Evolutionary conservation across 2,797 vertebrate species (phyloP), one percentile per base, ranked within the genome.

Genomic region (Petrocephalus schoutedeni): DNA sequence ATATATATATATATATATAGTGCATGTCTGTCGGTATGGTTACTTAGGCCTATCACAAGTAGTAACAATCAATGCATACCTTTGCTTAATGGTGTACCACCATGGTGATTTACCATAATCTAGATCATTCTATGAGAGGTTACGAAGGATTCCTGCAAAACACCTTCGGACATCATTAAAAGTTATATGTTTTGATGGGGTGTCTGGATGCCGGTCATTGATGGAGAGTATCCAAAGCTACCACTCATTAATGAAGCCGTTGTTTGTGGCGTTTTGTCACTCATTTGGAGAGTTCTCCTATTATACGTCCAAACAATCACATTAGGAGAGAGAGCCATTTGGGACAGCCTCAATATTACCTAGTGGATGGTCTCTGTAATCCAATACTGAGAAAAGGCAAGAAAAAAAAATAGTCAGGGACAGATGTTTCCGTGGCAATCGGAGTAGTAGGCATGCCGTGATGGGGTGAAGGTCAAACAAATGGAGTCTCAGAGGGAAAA

Each of bases 351-450:
- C 28, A 58, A 19, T 85, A 0, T 36, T 87, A 84, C 32, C 89
- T 77, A 89, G 1, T 89, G 83, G 88, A 49, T 74, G 88, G 86
- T 86, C 87, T 91, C 90, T 89, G 92, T 91, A 92, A 91, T 92
- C 91, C 90, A 91, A 91, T 90, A 67, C 86, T 89, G 88, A 56
- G 77, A 87, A 86, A 86, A 67, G 84, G 41, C 4, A 71, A 71
- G 91, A 90, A 77, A 90, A 90, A 90, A 91, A 93, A 91, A 94
- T 93, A 91, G 90, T 93, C 90, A 92, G 91, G 92, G 87, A 88
- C 90, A 88, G 51, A 54, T 84, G 92, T 92, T 88, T 89, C 89
- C 91, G 71, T 86, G 89, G 90, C 89, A 92, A 93, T 88, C 45
- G 88, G 89, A 91, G 85, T 87, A 87, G 74, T 2, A 51, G 91